phyloP scores from a whole-genome alignment of 2,113 vertebrate genomes.

The Tor tambroides region DNA sequence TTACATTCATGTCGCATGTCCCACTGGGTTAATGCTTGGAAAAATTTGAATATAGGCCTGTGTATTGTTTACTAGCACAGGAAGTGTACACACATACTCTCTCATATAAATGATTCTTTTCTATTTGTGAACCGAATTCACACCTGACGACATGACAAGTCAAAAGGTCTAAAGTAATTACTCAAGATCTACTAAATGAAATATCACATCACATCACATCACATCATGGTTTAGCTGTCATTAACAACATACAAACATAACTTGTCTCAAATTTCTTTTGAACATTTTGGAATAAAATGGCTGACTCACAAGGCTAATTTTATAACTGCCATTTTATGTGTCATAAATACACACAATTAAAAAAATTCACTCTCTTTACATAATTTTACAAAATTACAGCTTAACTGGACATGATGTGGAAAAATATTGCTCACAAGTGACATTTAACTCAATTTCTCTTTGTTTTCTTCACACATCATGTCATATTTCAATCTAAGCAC shows the following conservation, averaged over 20 bases:
- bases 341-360: background rate
- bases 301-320: background rate
- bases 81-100: background rate
- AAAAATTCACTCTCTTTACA: background rate
- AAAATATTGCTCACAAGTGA: background rate
- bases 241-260: no score
- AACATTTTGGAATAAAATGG: background rate
- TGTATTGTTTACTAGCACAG: background rate
- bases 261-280: background rate
- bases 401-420: background rate
- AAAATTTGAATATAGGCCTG: background rate
- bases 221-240: no score
- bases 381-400: background rate
- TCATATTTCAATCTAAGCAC: background rate
- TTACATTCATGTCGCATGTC: background rate
- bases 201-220: background rate
- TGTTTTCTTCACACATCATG: background rate
- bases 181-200: background rate
- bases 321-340: background rate
- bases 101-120: background rate
- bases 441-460: background rate
- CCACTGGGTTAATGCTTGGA: background rate
- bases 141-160: background rate
- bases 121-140: background rate
- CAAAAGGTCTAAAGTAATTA: background rate